These are phyloP conservation scores for Embidobia sp. DNA, from an alignment of 2,888 invertebrate species.

Conservation along the genomic window DNA sequence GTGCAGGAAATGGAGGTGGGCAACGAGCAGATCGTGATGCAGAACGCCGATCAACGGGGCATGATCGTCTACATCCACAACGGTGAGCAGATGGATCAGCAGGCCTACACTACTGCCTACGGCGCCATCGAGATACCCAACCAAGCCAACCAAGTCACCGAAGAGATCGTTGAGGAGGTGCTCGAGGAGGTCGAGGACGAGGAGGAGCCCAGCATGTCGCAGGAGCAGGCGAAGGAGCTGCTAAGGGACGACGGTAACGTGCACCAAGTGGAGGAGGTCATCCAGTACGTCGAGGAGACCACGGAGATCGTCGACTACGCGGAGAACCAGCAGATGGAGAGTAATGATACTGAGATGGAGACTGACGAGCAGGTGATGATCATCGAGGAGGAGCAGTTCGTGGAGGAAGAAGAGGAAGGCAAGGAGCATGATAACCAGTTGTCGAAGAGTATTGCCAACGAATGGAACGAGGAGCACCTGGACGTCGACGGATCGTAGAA, in stretches of 20 bases:
- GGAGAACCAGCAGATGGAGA: constrained; percentile 73
- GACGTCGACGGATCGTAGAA: constrained; percentile 10
- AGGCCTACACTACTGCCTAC: constrained; percentile 67
- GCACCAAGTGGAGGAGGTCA: constrained; percentile 71
- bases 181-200: constrained; percentile 75
- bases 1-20: constrained; percentile 75
- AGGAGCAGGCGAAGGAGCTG: constrained; percentile 64
- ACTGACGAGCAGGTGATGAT: constrained; percentile 75
- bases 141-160: constrained; percentile 71
- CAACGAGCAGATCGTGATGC: constrained; percentile 77
- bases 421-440: constrained; percentile 76
- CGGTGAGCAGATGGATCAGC: constrained; percentile 69
- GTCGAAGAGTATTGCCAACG: constrained; percentile 67
- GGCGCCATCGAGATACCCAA: constrained; percentile 64
- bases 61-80: constrained; percentile 79
- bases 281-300: constrained; percentile 80
- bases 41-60: constrained; percentile 74
- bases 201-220: constrained; percentile 58
- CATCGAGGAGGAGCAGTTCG: constrained; percentile 76
- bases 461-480: constrained; percentile 75
- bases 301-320: constrained; percentile 80
- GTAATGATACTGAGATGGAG: constrained; percentile 75
- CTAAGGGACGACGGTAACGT: constrained; percentile 68
- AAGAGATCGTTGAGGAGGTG: constrained; percentile 78
- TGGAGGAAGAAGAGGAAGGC: constrained; percentile 65